Base-by-base conservation (phyloP, 2,113 vertebrate genomes). In the Donacobius atricapilla region DNA sequence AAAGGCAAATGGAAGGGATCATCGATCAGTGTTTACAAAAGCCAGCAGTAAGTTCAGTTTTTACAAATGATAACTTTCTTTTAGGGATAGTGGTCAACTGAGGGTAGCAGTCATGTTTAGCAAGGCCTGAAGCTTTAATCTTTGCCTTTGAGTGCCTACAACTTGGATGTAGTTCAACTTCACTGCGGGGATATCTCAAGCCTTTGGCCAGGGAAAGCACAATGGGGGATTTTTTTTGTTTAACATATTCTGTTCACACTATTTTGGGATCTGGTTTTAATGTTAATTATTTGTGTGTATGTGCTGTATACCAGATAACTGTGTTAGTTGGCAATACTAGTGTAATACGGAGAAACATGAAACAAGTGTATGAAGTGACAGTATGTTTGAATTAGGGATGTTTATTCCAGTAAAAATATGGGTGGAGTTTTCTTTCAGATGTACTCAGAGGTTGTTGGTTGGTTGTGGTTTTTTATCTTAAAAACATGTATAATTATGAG, bases 1-100 rank as follows among this genome's bases (percentile, higher is more conserved):
- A 99, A 98, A 98, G 98, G 95, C 98, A 98, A 96, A 99, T 99
- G 99, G 99, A 99, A 92, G 98, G 63, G 8, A 96, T 98, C 73
- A 99, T 99, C 93, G 98, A 99, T 87, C 98, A 97, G 39, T 99
- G 99, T 97, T 98, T 99, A 58, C 98, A 99, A 96, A 99, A 99
- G 93, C 99, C 99, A 47, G 98, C 99, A 13, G 99, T 99, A 97
- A 98, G 99, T 98, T 69, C 61, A 14, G 2, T 50, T 50, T 83
- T 40, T 80, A 42, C 65, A 86, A 82, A 65, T 72, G 4, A 27
- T 30, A 45, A 60, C 63, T 87, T 72, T 91, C 6, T 84, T 18
- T 60, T 57, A 31, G 35, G 63, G 18, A 3, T n/a, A 53, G 27
- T 70, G 44, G 24, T 65, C 85, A 61, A 4, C 37, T 91, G 78